These are phyloP conservation scores for Myioborus melanocephalus DNA, from an alignment of 2,797 vertebrate genomes.

Conservation along the genomic window DNA sequence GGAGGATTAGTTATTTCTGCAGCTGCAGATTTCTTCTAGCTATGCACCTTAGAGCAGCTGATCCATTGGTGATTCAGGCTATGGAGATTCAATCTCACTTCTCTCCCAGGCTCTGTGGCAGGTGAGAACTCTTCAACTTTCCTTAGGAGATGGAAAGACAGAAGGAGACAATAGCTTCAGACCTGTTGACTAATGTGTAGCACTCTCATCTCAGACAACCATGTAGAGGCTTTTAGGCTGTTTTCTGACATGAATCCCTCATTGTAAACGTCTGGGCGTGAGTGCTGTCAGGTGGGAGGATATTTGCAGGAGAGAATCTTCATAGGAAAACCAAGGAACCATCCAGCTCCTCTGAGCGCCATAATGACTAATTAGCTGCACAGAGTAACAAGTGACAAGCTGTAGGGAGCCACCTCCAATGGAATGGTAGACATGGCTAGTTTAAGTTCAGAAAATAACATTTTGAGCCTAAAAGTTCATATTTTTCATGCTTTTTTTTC, in stretches of 20 bases:
- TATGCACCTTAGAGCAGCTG: not conserved
- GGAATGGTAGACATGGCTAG: not conserved
- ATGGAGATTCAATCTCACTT: not conserved
- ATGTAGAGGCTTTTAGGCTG: not conserved
- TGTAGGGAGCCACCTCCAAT: not conserved
- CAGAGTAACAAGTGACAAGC: not conserved
- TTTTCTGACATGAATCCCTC: not conserved
- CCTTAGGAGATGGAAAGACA: not conserved
- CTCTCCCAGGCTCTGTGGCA: not conserved
- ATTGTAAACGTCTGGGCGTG: accelerated
- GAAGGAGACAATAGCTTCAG: not conserved
- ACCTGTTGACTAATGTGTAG: not conserved
- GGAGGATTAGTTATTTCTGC: not conserved
- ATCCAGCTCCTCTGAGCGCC: not conserved
- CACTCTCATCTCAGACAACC: not conserved
- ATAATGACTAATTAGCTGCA: not conserved
- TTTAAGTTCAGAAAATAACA: not conserved
- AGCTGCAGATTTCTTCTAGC: not conserved
- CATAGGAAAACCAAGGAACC: not conserved
- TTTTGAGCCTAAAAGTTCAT: not conserved
- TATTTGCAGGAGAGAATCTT: not conserved
- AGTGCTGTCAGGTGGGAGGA: not conserved
- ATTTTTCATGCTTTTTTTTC: not conserved
- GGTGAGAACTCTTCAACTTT: not conserved
- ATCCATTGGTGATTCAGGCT: not conserved